Evolutionary conservation across 2,888 invertebrate genomes (phyloP).

Genomic region (Parelbella ahira): DNA sequence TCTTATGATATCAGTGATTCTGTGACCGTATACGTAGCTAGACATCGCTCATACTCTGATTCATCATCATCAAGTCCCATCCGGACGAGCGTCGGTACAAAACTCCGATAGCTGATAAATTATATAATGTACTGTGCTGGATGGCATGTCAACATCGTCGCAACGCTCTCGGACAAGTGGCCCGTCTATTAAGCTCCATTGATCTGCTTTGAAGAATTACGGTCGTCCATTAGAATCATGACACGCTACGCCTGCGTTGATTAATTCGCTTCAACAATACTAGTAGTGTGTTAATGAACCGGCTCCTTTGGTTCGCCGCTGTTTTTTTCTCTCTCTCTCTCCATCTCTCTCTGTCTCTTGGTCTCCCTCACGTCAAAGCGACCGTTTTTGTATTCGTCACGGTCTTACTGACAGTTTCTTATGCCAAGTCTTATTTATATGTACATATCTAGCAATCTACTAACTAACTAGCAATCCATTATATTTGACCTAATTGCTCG

Average conservation of each 20-base stretch:
- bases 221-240: slow-evolving; percentile 35
- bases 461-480: too few relatives aligned
- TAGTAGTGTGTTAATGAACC: slow-evolving; percentile 49
- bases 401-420: slow-evolving; percentile 13
- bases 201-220: slow-evolving; percentile 36
- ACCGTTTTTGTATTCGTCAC: slow-evolving; percentile 24
- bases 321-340: slow-evolving; percentile 26
- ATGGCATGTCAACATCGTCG: slow-evolving; percentile 21
- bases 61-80: background rate
- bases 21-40: too few relatives aligned
- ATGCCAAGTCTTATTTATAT: slow-evolving; percentile 2
- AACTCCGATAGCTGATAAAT: slow-evolving; percentile 1
- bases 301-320: slow-evolving; percentile 33
- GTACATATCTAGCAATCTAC: too few relatives aligned
- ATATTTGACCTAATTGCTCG: too few relatives aligned
- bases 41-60: too few relatives aligned
- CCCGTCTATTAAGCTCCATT: slow-evolving; percentile 39
- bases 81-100: background rate
- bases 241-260: slow-evolving; percentile 35
- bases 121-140: slow-evolving; percentile 25
- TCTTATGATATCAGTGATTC: too few relatives aligned
- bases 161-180: slow-evolving; percentile 34
- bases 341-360: too few relatives aligned
- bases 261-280: slow-evolving; percentile 44
- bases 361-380: too few relatives aligned